Conservation (phyloP, 37 sponge, comb jelly and placozoan genomes). For the Oopsacas minuta region DNA sequence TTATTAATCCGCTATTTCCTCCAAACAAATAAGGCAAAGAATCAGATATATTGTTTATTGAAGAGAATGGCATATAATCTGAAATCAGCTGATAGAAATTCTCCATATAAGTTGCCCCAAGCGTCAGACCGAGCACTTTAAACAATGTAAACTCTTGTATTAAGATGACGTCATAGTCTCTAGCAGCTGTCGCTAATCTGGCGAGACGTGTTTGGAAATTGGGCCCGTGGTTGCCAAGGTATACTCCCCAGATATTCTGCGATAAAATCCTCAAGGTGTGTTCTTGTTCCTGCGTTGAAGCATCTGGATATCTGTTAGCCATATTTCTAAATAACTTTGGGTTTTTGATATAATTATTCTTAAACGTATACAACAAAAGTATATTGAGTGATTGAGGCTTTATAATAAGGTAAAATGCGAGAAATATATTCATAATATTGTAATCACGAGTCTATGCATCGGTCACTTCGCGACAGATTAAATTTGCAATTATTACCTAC, state of each 20-base stretch:
- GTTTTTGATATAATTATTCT: too few species aligned
- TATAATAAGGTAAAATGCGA: too few species aligned
- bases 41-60: background rate
- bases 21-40: background rate
- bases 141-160: background rate
- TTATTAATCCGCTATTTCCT: background rate
- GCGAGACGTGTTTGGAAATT: background rate
- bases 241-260: constrained; percentile 13
- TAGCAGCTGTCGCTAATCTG: background rate
- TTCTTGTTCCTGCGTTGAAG: background rate
- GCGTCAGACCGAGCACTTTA: background rate
- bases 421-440: too few species aligned
- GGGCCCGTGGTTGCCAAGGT: background rate
- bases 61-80: background rate
- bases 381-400: too few species aligned
- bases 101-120: background rate
- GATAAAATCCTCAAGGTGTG: background rate
- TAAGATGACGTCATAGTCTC: background rate
- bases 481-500: too few species aligned
- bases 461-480: too few species aligned
- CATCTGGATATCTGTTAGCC: background rate
- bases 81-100: background rate
- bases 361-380: too few species aligned
- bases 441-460: too few species aligned
- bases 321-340: too few species aligned